Evolutionary conservation across 2,888 invertebrate species (phyloP).

Genomic region (Lysandra coridon): DNA sequence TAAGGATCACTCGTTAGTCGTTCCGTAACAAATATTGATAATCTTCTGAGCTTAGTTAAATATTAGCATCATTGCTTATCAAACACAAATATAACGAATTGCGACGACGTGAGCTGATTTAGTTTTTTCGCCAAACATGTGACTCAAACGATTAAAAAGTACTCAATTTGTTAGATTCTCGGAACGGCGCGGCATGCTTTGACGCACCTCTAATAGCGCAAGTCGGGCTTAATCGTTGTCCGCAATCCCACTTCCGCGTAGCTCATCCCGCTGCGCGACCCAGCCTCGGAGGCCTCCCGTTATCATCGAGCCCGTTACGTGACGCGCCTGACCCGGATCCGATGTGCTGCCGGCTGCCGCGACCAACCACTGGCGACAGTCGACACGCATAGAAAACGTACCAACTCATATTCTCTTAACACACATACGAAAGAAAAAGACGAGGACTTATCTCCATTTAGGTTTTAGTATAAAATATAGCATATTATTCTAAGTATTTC

Average conservation of each 20-base stretch:
- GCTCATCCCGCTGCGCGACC: constrained; percentile 78
- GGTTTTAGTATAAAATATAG: neutral
- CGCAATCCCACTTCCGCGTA: constrained; percentile 74
- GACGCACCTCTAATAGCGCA: constrained; percentile 19
- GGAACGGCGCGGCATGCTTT: constrained; percentile 24
- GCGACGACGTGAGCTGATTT: neutral
- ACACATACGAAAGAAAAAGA: neutral
- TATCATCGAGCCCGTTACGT: constrained; percentile 74
- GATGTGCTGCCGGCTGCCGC: constrained; percentile 39
- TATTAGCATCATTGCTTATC: neutral
- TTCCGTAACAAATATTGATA: neutral
- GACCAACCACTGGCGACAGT: constrained; percentile 39
- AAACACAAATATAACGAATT: constrained; percentile 11
- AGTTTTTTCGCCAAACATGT: neutral
- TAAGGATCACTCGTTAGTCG: neutral
- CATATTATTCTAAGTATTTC: too few relatives aligned
- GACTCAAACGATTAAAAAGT: neutral
- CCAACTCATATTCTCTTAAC: constrained; percentile 43
- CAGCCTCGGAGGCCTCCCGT: constrained; percentile 66
- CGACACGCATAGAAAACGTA: constrained; percentile 49
- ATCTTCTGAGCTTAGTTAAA: neutral
- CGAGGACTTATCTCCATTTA: neutral
- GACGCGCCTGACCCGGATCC: constrained; percentile 77
- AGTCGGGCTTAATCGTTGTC: constrained; percentile 31
- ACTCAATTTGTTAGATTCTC: constrained; percentile 5